These are phyloP conservation scores for Parnassius orleans DNA, from an alignment of 2,888 invertebrate species.

Conservation along the genomic window DNA sequence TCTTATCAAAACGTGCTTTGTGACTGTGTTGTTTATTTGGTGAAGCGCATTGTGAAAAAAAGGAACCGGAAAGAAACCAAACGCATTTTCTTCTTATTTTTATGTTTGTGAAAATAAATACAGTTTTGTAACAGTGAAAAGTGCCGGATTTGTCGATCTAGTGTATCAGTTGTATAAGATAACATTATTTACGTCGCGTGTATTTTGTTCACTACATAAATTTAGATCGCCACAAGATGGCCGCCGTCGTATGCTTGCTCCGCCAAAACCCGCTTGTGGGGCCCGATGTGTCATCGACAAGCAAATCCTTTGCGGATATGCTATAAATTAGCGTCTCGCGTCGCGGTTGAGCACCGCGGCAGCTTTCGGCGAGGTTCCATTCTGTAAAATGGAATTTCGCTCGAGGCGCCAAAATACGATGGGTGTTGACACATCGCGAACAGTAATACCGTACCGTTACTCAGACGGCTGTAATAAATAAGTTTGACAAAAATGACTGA, in stretches of 20 bases:
- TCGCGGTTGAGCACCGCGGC: slow-evolving; percentile 61
- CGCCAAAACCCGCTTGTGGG: slow-evolving; percentile 75
- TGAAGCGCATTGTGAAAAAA: slow-evolving; percentile 63
- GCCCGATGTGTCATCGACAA: slow-evolving; percentile 73
- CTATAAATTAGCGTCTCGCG: slow-evolving; percentile 71
- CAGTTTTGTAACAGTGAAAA: slow-evolving; percentile 40
- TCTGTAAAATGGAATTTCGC: slow-evolving; percentile 78
- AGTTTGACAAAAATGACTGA: slow-evolving; percentile 72
- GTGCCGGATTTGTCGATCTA: slow-evolving; percentile 32
- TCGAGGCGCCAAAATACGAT: slow-evolving; percentile 80
- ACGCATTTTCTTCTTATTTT: slow-evolving; percentile 56
- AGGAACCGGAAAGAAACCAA: slow-evolving; percentile 70
- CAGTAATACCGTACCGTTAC: slow-evolving; percentile 77
- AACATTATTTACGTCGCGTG: slow-evolving; percentile 72
- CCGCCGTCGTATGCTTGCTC: slow-evolving; percentile 76
- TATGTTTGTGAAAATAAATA: slow-evolving; percentile 42
- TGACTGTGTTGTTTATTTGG: slow-evolving; percentile 62
- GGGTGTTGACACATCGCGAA: slow-evolving; percentile 75
- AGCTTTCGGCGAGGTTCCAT: slow-evolving; percentile 75
- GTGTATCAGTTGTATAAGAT: slow-evolving; percentile 34
- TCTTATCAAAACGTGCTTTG: slow-evolving; percentile 40
- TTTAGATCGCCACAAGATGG: slow-evolving; percentile 80
- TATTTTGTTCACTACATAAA: slow-evolving; percentile 75
- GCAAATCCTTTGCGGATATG: slow-evolving; percentile 59
- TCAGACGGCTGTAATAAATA: slow-evolving; percentile 73